phyloP scores from a whole-genome alignment of 2,888 invertebrate genomes.

The Himalopsyche tibetana region DNA sequence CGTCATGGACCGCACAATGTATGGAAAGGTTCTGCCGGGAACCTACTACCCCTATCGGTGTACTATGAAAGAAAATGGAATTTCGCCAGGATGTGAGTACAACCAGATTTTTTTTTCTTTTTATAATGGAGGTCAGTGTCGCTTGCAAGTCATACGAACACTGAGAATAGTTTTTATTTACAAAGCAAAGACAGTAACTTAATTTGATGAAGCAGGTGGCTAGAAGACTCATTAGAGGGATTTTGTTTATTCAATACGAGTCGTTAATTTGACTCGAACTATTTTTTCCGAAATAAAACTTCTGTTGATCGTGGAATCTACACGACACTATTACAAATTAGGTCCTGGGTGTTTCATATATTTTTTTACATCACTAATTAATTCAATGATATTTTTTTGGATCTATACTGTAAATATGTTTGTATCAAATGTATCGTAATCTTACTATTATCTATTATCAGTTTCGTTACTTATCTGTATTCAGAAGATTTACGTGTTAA shows the following conservation, averaged over 20 bases:
- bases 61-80: slow-evolving; percentile 87
- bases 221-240: neutral
- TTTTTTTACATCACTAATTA: no score
- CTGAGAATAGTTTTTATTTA: neutral
- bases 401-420: no score
- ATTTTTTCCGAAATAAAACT: neutral
- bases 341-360: no score
- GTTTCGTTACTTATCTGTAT: neutral
- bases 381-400: no score
- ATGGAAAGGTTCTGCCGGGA: slow-evolving; percentile 90
- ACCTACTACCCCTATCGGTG: slow-evolving; percentile 92
- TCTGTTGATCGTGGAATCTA: no score
- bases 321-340: no score
- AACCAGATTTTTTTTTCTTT: neutral
- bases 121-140: neutral
- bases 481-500: neutral
- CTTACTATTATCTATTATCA: no score
- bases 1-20: slow-evolving; percentile 92
- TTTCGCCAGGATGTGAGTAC: slow-evolving; percentile 91
- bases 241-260: neutral
- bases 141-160: neutral
- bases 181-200: neutral
- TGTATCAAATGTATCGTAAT: no score
- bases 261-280: neutral
- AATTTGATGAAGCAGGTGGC: neutral